phyloP scores from a whole-genome alignment of 2,888 invertebrate species.

The Synergus japonicus region DNA sequence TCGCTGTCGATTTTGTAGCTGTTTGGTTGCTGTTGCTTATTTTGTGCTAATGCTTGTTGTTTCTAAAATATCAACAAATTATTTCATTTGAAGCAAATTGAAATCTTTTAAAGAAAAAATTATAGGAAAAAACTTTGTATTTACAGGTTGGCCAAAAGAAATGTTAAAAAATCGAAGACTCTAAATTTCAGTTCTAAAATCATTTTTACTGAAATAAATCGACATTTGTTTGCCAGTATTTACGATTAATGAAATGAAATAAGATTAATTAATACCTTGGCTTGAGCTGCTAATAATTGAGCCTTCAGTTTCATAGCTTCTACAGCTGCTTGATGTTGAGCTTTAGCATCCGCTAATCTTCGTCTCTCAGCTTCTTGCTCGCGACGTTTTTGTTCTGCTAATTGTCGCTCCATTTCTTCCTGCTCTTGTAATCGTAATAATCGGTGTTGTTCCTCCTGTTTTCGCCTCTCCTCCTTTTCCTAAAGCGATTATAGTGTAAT shows the following conservation, averaged over 20 bases:
- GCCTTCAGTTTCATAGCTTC: constrained; percentile 54
- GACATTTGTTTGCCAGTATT: background rate
- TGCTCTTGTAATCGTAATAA: constrained; percentile 69
- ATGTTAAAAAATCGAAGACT: background rate
- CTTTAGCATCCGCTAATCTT: constrained; percentile 65
- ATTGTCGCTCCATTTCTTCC: constrained; percentile 70
- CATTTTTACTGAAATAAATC: background rate
- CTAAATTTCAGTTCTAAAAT: background rate
- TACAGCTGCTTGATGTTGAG: constrained; percentile 63
- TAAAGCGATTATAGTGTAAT: constrained; percentile 48
- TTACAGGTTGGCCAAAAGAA: background rate
- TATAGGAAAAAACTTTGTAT: background rate
- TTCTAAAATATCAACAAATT: constrained; percentile 52
- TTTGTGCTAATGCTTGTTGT: constrained; percentile 54
- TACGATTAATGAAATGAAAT: background rate
- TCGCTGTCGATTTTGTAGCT: constrained; percentile 73
- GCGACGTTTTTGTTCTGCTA: constrained; percentile 72
- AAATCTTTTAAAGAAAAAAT: background rate
- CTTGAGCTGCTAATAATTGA: constrained; percentile 62
- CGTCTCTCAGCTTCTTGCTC: constrained; percentile 75
- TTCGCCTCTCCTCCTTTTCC: constrained; percentile 73
- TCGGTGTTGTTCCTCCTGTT: constrained; percentile 67
- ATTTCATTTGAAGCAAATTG: background rate
- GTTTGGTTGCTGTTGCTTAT: constrained; percentile 56
- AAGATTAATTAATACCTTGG: constrained; percentile 50